Percentiles rank a stretch among this genome's conserved stretches.
Conservation (phyloP, 2,888 invertebrate genomes). For the Tenthredo distinguenda region DNA sequence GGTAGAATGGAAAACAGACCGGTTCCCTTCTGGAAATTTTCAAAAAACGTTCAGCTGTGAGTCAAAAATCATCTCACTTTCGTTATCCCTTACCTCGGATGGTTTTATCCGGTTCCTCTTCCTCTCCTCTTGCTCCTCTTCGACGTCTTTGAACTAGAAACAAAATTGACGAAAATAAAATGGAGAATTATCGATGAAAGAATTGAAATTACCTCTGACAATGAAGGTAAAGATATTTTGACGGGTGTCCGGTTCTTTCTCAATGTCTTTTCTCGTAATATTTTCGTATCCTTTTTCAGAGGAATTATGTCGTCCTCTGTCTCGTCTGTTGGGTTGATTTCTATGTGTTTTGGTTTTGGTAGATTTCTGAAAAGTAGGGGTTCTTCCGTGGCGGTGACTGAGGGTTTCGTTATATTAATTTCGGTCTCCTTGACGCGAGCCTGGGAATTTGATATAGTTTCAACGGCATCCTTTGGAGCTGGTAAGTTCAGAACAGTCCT, state of each 20-base stretch:
- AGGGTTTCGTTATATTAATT: conserved; percentile 20
- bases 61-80: background rate
- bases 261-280: conserved; percentile 59
- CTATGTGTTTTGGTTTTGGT: conserved; percentile 78
- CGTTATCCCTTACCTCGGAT: conserved; percentile 78
- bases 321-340: conserved; percentile 64
- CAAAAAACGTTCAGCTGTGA: conserved; percentile 43
- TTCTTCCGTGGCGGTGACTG: conserved; percentile 37
- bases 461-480: conserved; percentile 65
- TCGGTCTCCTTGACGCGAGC: background rate
- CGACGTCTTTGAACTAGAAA: conserved; percentile 83
- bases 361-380: conserved; percentile 72
- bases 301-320: conserved; percentile 84
- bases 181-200: background rate
- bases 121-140: conserved; percentile 76
- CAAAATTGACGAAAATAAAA: conserved; percentile 54
- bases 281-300: conserved; percentile 68
- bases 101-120: conserved; percentile 78
- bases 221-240: conserved; percentile 85
- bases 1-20: conserved; percentile 86
- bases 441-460: conserved; percentile 8
- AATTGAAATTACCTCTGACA: conserved; percentile 81
- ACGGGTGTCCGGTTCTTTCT: conserved; percentile 79
- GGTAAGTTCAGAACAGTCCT: conserved; percentile 63
- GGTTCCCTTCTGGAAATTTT: conserved; percentile 81